These are phyloP conservation scores for Pterois miles DNA, from an alignment of 2,797 vertebrate genomes.

Conservation along the genomic window DNA sequence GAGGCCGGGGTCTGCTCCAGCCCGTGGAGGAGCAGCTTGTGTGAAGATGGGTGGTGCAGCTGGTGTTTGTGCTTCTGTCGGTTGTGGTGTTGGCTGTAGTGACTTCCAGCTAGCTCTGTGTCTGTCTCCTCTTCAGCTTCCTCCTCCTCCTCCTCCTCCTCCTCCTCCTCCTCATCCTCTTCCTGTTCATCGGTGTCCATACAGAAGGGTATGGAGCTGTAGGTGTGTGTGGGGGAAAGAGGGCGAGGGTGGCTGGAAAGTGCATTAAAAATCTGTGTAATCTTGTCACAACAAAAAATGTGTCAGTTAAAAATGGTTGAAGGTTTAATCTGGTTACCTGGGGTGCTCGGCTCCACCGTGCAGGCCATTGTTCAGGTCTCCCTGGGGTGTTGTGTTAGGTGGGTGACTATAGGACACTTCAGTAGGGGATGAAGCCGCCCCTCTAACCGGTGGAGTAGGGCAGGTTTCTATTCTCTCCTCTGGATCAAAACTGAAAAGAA, in stretches of 20 bases:
- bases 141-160: constrained; percentile 40
- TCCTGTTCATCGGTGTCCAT: constrained; percentile 89
- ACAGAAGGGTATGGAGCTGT: constrained; percentile 89
- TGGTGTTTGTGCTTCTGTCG: constrained; percentile 70
- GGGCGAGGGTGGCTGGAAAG: constrained; percentile 82
- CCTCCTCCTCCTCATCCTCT: constrained; percentile 76
- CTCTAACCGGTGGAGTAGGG: constrained; percentile 90
- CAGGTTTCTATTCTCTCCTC: constrained; percentile 72
- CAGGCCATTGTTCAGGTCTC: constrained; percentile 84
- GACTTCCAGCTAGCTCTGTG: constrained; percentile 84
- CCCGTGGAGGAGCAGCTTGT: constrained; percentile 86
- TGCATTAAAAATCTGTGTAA: background rate
- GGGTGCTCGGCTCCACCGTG: constrained; percentile 85
- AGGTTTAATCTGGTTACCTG: constrained; percentile 75
- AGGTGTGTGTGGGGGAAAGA: constrained; percentile 89
- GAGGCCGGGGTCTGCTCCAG: constrained; percentile 94
- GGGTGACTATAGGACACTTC: constrained; percentile 89
- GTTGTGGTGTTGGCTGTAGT: constrained; percentile 64
- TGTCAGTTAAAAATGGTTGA: background rate
- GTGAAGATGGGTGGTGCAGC: constrained; percentile 70
- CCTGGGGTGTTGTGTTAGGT: constrained; percentile 86
- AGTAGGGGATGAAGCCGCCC: constrained; percentile 88
- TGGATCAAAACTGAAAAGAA: constrained; percentile 86
- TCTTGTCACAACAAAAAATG: background rate
- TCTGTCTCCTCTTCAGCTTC: constrained; percentile 62